Conservation (phyloP, 2,113 vertebrate species). For the Callorhinus ursinus region DNA sequence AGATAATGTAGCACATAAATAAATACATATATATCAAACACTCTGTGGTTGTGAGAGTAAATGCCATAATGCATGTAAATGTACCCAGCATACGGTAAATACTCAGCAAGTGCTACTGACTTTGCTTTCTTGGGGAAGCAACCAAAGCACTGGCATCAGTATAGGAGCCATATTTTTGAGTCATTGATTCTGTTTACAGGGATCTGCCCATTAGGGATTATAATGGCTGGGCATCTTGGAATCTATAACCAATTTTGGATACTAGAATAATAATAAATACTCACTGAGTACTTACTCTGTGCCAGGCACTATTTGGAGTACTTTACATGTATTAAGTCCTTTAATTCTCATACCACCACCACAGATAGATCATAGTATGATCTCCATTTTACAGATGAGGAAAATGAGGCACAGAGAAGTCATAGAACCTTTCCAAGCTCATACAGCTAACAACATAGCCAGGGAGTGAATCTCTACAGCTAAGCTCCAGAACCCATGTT, state of each 20-base stretch:
- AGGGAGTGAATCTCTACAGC: neutral
- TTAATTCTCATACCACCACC: neutral
- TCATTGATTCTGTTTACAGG: neutral
- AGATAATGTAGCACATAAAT: neutral
- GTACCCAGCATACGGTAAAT: neutral
- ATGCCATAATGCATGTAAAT: neutral
- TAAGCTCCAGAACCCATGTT: neutral
- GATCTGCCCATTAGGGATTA: neutral
- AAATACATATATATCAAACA: neutral
- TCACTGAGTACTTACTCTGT: neutral
- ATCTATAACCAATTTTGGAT: neutral
- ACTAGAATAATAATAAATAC: neutral
- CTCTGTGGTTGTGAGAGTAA: neutral
- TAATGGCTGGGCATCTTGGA: neutral
- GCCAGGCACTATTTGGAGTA: neutral
- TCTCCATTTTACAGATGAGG: neutral
- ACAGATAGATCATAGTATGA: neutral
- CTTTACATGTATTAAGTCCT: neutral
- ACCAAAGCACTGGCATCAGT: neutral
- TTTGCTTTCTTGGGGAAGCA: neutral
- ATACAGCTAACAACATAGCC: rapidly evolving
- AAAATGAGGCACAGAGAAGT: neutral
- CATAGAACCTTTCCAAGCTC: neutral
- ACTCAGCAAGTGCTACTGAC: neutral
- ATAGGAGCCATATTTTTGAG: neutral